Percentiles rank a stretch among this genome's conserved stretches.
phyloP scores from a whole-genome alignment of 1,140 invertebrate genomes.

The Portunus trituberculatus region DNA sequence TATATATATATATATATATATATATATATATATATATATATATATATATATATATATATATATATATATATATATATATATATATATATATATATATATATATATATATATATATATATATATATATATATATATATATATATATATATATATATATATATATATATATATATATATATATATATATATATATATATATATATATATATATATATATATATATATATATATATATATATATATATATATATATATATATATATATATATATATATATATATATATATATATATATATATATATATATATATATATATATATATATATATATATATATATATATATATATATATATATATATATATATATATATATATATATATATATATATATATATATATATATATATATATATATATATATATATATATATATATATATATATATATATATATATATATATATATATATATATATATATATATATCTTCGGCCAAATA shows the following conservation, averaged over 20 bases:
- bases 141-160: conserved; percentile 47
- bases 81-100: conserved; percentile 36
- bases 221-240: conserved; percentile 48
- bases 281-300: conserved; percentile 19
- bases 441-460: conserved; percentile 44
- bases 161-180: conserved; percentile 47
- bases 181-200: conserved; percentile 48
- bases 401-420: conserved; percentile 27
- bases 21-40: conserved; percentile 45
- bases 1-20: conserved; percentile 33
- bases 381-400: not conserved
- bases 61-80: conserved; percentile 42
- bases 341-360: not conserved
- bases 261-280: conserved; percentile 38
- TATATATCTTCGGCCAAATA: not conserved
- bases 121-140: conserved; percentile 53
- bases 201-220: conserved; percentile 46
- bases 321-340: conserved; percentile 15
- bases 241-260: conserved; percentile 50
- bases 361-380: not conserved
- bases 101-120: conserved; percentile 35
- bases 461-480: conserved; percentile 51
- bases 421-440: conserved; percentile 38
- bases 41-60: conserved; percentile 51
- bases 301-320: conserved; percentile 15